Percentiles rank a stretch among this genome's conserved stretches.
phyloP scores from a whole-genome alignment of 2,888 invertebrate genomes.

The Nomada goodeniana region DNA sequence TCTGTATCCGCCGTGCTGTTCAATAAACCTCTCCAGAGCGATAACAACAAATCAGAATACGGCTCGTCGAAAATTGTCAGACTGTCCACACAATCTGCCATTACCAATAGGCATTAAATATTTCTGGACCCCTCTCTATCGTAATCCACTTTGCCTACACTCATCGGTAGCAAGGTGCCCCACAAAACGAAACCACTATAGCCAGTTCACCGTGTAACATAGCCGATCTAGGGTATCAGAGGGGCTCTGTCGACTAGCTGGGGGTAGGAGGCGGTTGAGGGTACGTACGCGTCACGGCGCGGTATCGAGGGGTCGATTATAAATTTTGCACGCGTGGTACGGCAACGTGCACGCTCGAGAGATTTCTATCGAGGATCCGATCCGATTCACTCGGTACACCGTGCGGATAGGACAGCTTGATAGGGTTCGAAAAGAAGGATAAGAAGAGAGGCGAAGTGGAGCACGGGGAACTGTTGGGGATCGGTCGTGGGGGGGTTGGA shows the following conservation, averaged over 20 bases:
- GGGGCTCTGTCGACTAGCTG: slow-evolving; percentile 11
- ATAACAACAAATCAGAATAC: no score
- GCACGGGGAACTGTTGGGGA: not conserved
- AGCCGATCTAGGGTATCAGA: slow-evolving; percentile 25
- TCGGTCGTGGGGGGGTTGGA: slow-evolving; percentile 15
- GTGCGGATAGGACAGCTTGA: slow-evolving; percentile 55
- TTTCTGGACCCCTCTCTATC: no score
- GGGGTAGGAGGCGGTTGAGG: not conserved
- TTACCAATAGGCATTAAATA: no score
- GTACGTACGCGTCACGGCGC: slow-evolving; percentile 36
- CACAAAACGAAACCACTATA: slow-evolving; percentile 28
- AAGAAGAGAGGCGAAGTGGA: not conserved
- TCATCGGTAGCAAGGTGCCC: slow-evolving; percentile 4
- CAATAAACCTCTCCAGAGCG: no score
- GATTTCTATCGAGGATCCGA: slow-evolving; percentile 61
- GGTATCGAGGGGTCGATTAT: slow-evolving; percentile 57
- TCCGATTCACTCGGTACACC: slow-evolving; percentile 62
- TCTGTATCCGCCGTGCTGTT: no score
- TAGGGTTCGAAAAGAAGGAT: slow-evolving; percentile 51
- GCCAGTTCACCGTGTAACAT: slow-evolving; percentile 3
- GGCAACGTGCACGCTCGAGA: slow-evolving; percentile 59
- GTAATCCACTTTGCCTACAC: no score
- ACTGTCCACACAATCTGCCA: no score
- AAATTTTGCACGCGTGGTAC: slow-evolving; percentile 62
- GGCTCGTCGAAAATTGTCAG: no score